Percentiles rank a stretch among this genome's conserved stretches.
Conservation (phyloP, 1,140 invertebrate genomes). For the Trichogramma pretiosum region DNA sequence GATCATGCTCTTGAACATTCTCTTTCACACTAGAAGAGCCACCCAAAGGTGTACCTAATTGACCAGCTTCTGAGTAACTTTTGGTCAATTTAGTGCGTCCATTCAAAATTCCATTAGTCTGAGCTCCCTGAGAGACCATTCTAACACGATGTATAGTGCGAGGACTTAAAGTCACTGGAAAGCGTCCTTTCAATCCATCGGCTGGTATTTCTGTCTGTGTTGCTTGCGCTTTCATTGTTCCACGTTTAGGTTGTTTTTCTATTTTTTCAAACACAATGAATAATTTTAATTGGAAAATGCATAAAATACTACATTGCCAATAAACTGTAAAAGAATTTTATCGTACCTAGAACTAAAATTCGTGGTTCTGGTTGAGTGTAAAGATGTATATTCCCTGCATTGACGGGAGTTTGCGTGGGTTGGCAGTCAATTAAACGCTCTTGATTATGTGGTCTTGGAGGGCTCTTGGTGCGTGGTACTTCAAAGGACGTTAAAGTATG, state of each 20-base stretch:
- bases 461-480: constrained; percentile 48
- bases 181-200: constrained; percentile 54
- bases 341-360: constrained; percentile 46
- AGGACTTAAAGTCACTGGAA: constrained; percentile 68
- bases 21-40: constrained; percentile 24
- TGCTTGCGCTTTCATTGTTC: constrained; percentile 84
- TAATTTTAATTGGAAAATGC: background rate
- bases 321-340: too few species aligned
- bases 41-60: constrained; percentile 41
- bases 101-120: constrained; percentile 69
- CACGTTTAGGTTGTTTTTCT: constrained; percentile 71
- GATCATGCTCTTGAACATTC: constrained; percentile 56
- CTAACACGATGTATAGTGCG: constrained; percentile 58
- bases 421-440: constrained; percentile 55
- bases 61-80: constrained; percentile 72
- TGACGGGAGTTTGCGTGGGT: constrained; percentile 34
- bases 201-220: constrained; percentile 78
- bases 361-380: constrained; percentile 42
- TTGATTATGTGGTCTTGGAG: constrained; percentile 54
- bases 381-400: constrained; percentile 26
- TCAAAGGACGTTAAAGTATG: constrained; percentile 76
- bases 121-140: constrained; percentile 81
- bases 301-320: too few species aligned
- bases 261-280: too few species aligned
- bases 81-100: constrained; percentile 69